phyloP scores from a whole-genome alignment of 2,113 vertebrate species.

The Axis porcinus region DNA sequence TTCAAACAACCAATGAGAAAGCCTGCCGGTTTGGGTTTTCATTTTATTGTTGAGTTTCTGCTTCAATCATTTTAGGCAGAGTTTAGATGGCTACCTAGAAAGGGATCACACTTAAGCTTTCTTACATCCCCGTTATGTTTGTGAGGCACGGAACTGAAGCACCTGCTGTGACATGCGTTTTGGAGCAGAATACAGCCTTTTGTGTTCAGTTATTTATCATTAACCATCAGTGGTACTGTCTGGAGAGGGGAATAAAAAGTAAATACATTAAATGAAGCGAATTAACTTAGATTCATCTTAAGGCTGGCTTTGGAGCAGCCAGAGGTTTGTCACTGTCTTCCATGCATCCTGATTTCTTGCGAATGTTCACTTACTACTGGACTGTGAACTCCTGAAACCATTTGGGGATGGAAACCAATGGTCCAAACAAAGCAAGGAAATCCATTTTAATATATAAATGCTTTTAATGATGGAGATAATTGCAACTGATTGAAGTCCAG shows the following conservation, averaged over 20 bases:
- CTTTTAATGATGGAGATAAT: neutral
- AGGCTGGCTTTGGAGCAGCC: neutral
- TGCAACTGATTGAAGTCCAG: neutral
- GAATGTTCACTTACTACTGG: neutral
- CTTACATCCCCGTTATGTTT: neutral
- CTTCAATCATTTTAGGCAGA: neutral
- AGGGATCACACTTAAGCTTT: neutral
- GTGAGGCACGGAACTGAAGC: neutral
- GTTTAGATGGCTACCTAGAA: neutral
- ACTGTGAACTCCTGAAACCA: neutral
- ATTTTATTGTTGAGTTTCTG: neutral
- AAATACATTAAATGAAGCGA: neutral
- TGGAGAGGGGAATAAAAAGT: neutral
- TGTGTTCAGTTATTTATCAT: neutral
- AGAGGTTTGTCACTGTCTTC: too few species aligned
- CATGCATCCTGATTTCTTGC: rapidly evolving
- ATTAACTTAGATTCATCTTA: neutral
- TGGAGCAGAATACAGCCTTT: neutral
- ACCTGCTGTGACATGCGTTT: neutral
- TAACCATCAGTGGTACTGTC: neutral
- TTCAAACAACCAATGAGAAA: neutral
- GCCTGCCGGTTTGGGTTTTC: neutral
- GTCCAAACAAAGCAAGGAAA: neutral
- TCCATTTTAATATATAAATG: neutral
- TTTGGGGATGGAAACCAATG: neutral